These are phyloP conservation scores for Falco biarmicus DNA, from an alignment of 2,797 vertebrate genomes.

Conservation along the genomic window DNA sequence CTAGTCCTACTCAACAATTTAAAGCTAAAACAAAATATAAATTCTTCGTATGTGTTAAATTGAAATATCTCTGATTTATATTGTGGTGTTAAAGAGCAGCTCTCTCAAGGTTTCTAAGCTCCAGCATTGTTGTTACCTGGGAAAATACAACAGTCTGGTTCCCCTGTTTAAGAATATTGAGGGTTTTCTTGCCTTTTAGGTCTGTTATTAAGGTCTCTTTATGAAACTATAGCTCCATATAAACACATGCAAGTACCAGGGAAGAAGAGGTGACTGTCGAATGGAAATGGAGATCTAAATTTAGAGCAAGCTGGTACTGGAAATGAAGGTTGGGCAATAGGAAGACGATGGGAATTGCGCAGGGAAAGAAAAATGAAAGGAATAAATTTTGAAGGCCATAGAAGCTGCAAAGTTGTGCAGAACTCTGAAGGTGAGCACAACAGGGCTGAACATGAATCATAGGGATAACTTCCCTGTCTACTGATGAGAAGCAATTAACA, in stretches of 20 bases:
- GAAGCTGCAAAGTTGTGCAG: not conserved
- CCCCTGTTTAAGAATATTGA: not conserved
- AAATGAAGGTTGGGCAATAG: not conserved
- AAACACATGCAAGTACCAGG: not conserved
- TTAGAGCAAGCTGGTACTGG: not conserved
- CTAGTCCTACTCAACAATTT: not conserved
- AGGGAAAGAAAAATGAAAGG: not conserved
- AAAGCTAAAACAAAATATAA: not conserved
- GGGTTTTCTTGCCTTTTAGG: not conserved
- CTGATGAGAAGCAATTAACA: not conserved
- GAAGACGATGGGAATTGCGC: not conserved
- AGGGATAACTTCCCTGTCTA: not conserved
- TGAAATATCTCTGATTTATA: conserved; percentile 2
- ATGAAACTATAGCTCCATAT: not conserved
- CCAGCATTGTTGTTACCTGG: not conserved
- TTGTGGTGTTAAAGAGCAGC: not conserved
- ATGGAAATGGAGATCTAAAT: not conserved
- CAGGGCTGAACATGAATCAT: not conserved
- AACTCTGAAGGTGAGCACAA: not conserved
- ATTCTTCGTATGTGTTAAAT: not conserved
- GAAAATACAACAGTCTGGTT: not conserved
- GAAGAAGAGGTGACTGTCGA: not conserved
- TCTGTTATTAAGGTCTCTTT: not conserved
- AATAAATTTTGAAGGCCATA: not conserved
- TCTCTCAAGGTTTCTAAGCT: not conserved